Conservation (phyloP, 2,888 invertebrate genomes). For the Stenodema calcarata region DNA sequence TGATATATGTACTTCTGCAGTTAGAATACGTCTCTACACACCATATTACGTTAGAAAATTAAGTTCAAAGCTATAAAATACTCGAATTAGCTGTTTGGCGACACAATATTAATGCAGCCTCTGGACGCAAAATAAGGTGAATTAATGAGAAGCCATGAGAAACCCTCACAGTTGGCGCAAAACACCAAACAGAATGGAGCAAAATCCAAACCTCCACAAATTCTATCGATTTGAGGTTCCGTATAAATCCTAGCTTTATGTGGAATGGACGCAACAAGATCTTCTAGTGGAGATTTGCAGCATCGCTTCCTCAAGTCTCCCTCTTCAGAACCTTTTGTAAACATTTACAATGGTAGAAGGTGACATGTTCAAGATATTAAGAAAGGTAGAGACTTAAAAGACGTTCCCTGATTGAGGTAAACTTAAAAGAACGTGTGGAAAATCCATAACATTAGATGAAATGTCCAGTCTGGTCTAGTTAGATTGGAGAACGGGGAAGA, state of each 20-base stretch:
- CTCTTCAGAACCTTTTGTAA: constrained; percentile 16
- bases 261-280: constrained; percentile 21
- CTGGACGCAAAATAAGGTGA: not conserved
- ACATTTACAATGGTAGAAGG: not conserved
- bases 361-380: too few relatives aligned
- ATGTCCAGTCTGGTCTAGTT: too few relatives aligned
- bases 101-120: not conserved
- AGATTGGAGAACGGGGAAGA: too few relatives aligned
- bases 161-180: not conserved
- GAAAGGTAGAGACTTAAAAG: too few relatives aligned
- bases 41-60: not conserved
- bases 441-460: too few relatives aligned
- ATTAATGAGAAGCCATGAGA: not conserved
- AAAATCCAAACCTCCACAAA: constrained; percentile 21
- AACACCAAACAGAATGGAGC: not conserved
- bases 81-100: not conserved
- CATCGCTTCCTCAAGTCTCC: constrained; percentile 13
- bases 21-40: not conserved
- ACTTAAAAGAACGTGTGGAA: too few relatives aligned
- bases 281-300: constrained; percentile 15
- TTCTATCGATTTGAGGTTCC: constrained; percentile 21
- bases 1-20: too few relatives aligned
- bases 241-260: constrained; percentile 37
- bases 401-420: too few relatives aligned
- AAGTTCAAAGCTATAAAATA: not conserved